phyloP scores from a whole-genome alignment of 1,140 invertebrate species.

The Papilio machaon region DNA sequence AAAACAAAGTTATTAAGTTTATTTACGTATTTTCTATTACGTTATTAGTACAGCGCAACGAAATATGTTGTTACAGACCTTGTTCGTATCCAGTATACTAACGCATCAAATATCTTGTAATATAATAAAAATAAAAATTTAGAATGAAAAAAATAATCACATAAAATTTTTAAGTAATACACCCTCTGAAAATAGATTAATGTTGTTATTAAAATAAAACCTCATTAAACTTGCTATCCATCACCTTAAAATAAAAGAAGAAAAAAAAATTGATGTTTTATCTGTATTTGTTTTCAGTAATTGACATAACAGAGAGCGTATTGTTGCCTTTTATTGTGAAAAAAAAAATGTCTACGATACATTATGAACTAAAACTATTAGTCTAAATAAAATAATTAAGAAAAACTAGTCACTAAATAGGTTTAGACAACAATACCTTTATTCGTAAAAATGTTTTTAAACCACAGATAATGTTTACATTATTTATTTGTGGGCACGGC shows the following conservation, averaged over 20 bases:
- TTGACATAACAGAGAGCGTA: conserved; percentile 1
- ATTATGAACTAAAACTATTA: conserved; percentile 21
- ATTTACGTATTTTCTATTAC: conserved; percentile 64
- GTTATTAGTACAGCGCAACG: conserved; percentile 32
- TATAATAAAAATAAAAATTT: background rate
- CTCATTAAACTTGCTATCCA: background rate
- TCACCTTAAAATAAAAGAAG: background rate
- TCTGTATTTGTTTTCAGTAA: background rate
- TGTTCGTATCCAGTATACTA: background rate
- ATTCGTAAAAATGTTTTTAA: background rate
- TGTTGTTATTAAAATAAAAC: background rate
- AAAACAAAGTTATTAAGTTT: conserved; percentile 52
- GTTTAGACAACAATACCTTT: background rate
- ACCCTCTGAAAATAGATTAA: background rate
- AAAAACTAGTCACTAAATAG: conserved; percentile 19
- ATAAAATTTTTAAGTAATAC: background rate
- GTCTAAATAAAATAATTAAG: conserved; percentile 39
- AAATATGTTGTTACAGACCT: background rate
- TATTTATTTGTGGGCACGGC: background rate
- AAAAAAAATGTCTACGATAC: conserved; percentile 10
- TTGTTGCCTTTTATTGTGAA: background rate
- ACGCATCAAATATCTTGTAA: background rate
- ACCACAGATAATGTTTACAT: background rate
- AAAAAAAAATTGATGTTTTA: background rate
- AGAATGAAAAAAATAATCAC: background rate